Evolutionary conservation across 92 coral and sea anemone genomes (phyloP).

Genomic region (Umimayanthus chanpuru): DNA sequence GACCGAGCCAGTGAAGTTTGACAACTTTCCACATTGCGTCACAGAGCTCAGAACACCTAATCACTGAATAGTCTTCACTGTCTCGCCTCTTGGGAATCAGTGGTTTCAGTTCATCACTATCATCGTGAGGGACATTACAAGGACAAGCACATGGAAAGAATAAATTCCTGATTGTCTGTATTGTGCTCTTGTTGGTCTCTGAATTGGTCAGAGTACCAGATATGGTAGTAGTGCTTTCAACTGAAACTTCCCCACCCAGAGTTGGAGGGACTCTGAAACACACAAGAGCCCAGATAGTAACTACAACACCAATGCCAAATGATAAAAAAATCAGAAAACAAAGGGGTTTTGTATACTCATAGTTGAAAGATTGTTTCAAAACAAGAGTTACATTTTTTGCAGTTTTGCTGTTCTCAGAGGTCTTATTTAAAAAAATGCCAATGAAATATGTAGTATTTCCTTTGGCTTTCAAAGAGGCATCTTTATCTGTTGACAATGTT

Average conservation of each 20-base stretch:
- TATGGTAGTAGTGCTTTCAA: slow-evolving; percentile 13
- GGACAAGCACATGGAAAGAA: slow-evolving; percentile 32
- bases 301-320: slow-evolving; percentile 71
- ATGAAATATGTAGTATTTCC: slow-evolving; percentile 60
- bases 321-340: slow-evolving; percentile 68
- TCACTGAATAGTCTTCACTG: background rate
- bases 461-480: slow-evolving; percentile 53
- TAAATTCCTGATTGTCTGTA: slow-evolving; percentile 30
- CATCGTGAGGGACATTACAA: slow-evolving; percentile 13
- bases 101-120: slow-evolving; percentile 60
- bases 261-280: slow-evolving; percentile 78
- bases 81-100: slow-evolving; percentile 50
- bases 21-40: slow-evolving; percentile 63
- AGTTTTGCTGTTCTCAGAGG: background rate
- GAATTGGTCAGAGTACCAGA: background rate
- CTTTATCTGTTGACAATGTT: slow-evolving; percentile 66
- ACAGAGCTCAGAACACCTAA: slow-evolving; percentile 51
- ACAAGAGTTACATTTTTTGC: slow-evolving; percentile 57
- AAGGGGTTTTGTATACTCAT: slow-evolving; percentile 68
- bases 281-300: slow-evolving; percentile 83
- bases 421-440: slow-evolving; percentile 64
- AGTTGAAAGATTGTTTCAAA: slow-evolving; percentile 65
- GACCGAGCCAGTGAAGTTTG: slow-evolving; percentile 68
- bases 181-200: slow-evolving; percentile 5
- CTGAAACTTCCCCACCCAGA: slow-evolving; percentile 36